Base-by-base conservation (phyloP, 2,113 vertebrate species). In the Calidris pygmaea region DNA sequence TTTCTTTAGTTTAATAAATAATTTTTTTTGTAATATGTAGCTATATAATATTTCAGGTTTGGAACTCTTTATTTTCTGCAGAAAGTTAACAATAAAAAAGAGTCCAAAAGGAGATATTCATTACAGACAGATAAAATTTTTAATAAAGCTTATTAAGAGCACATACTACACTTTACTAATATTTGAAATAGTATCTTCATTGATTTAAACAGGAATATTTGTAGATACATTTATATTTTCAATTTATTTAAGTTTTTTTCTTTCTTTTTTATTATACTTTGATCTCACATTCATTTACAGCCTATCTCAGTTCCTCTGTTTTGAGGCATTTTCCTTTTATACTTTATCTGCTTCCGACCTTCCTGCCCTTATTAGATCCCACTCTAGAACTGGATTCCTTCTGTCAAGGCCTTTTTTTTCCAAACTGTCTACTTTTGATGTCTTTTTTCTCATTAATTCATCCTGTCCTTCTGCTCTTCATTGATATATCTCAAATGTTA, bases 371-470 rank as follows among this genome's bases (percentile, higher is more conserved):
- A 60, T 4, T 45, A 47, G 29, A 82, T 47, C 22, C 5, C 7
- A 24, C 10, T 73, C 20, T 37, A 20, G 7, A 45, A 24, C 0
- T 81, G 1, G 0, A 0, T 72, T 63, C 2, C 3, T 78, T 81
- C 39, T 68, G 1, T 58, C 66, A 34, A 71, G 14, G 6, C 1
- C 2, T 87, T 27, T 29, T 91, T 66, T 35, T 65, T n/a, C 21
- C 23, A 34, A 60, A 32, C 6, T 17, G 2, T 14, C 14, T 74
- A 12, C 7, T 66, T 87, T 62, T 73, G 19, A 50, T 6, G 1
- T 24, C 1, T 50, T 21, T 79, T 79, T 30, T 75, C 22, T 47
- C 6, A 39, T 10, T 7, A 55, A 10, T 55, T 91, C 0, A 1
- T 47, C 7, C 12, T 6, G 1, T 41, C 13, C 13, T 79, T 65